Base-by-base conservation (phyloP, 1,140 invertebrate species). In the Trachymyrmex cornetzi region DNA sequence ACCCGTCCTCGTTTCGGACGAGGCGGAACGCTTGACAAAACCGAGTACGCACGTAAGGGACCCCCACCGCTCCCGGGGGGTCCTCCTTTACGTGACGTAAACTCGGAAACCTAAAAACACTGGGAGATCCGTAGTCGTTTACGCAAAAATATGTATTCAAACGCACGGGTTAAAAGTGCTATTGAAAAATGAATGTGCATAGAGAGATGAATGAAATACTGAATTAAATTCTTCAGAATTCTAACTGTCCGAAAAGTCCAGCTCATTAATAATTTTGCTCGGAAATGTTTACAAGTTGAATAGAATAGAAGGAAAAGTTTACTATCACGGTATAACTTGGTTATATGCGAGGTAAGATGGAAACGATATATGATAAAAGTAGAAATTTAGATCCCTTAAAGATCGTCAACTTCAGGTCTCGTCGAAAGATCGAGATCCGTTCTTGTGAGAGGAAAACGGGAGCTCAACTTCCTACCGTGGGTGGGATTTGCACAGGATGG, bases 401-500 rank as follows among this genome's bases (percentile, higher is more conserved):
- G 16, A 66, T 9, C n/a, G 12, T 61, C 22, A 63, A 19, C 22
- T 59, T 61, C n/a, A 38, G 16, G 7, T 5, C 5, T 3, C 53
- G 53, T 3, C 53, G 53, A 38, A 34, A 74, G 50, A n/a, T 48
- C 38, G 24, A 3, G 24, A 82, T 59, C 16, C 69, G 66, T 44
- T 53, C 11, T 30, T 22, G 69, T 11, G 9, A 48, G 48, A 75
- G n/a, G 50, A 11, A 84, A 48, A 50, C 66, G 64, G 30, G 44
- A 34, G 4, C 24, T 71, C 22, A 86, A 88, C 63, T 89, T 85
- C 64, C 72, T 87, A 63, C 66, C 19, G 57, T 61, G 50, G 55
- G 59, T 72, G 66, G 53, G 69, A 30, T 85, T 88, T 77, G 84
- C 59, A 63, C 48, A 64, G 84, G 77, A 77, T 77, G 71, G 74